A percentile compares a stretch with the other conserved stretches of the same genome.
These are phyloP conservation scores for Drosophila monieri DNA, from an alignment of 2,888 invertebrate genomes.

Conservation along the genomic window DNA sequence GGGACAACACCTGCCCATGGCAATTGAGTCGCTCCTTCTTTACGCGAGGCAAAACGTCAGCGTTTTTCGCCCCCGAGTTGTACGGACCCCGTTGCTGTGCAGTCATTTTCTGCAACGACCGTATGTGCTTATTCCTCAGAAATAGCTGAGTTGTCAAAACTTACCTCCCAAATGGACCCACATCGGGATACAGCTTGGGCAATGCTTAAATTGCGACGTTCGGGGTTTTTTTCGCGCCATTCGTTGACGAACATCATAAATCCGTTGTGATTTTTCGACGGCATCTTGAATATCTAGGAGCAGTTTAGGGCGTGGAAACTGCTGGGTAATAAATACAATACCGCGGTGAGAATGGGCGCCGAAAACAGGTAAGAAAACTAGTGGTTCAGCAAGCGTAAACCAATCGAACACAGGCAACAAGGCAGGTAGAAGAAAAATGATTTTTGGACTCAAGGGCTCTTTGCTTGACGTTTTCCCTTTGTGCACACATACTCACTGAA, in stretches of 20 bases:
- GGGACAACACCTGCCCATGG: conserved; percentile 64
- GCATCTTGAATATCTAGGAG: conserved; percentile 57
- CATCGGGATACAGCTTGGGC: conserved; percentile 62
- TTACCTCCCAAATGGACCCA: conserved; percentile 77
- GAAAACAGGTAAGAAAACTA: background rate
- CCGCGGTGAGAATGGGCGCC: background rate
- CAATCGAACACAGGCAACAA: conserved; percentile 20
- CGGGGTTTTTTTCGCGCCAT: conserved; percentile 63
- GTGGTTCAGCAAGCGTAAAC: conserved; percentile 7
- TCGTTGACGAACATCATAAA: conserved; percentile 79
- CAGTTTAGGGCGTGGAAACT: background rate
- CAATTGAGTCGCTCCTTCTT: conserved; percentile 65
- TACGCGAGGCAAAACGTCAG: conserved; percentile 13
- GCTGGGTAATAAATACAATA: background rate
- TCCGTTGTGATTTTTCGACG: conserved; percentile 69
- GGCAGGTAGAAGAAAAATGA: background rate
- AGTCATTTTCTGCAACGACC: conserved; percentile 66
- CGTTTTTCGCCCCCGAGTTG: conserved; percentile 64
- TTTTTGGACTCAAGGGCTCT: background rate
- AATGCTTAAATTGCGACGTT: conserved; percentile 49
- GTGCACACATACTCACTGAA: background rate
- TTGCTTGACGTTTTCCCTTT: background rate
- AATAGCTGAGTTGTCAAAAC: conserved; percentile 1
- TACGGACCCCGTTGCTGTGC: conserved; percentile 71
- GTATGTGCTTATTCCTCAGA: background rate